Percentiles rank a stretch among this genome's conserved stretches.
phyloP scores from a whole-genome alignment of 2,797 vertebrate species.

The Ispidina picta region DNA sequence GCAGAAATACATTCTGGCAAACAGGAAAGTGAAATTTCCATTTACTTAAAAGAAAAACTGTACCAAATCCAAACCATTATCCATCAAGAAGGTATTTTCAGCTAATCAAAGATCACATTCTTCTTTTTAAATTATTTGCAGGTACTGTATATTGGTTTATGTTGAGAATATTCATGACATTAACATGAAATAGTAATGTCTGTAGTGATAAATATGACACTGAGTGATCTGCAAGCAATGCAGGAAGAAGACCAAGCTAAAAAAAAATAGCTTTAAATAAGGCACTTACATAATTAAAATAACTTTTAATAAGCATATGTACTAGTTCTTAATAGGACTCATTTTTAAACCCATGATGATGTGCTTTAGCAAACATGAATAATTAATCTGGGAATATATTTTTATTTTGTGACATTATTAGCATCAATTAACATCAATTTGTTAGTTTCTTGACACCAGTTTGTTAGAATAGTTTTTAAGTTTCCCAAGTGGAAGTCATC shows the following conservation, averaged over 20 bases:
- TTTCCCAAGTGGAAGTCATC: not conserved
- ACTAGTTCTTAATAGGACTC: constrained; percentile 3
- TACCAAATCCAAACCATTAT: constrained; percentile 2
- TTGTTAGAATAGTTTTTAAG: not conserved
- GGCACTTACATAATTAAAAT: not conserved
- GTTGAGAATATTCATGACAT: not conserved
- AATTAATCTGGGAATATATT: constrained; percentile 33
- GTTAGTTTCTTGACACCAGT: not conserved
- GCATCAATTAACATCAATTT: not conserved
- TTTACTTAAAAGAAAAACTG: constrained; percentile 22
- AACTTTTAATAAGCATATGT: constrained; percentile 10
- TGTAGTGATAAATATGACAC: not conserved
- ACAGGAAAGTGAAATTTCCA: not conserved
- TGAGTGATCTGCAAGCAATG: not conserved
- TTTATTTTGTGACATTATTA: constrained; percentile 19
- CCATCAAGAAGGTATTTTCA: not conserved
- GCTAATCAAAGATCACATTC: not conserved
- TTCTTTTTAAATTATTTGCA: not conserved
- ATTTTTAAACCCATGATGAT: constrained; percentile 7
- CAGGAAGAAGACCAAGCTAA: not conserved
- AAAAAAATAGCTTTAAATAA: constrained; percentile 26
- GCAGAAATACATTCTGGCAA: not conserved
- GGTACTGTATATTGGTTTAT: not conserved
- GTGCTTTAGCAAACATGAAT: not conserved
- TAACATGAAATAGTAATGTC: not conserved